These are phyloP conservation scores for Drosophila diplacantha DNA, from an alignment of 2,888 invertebrate species.

Conservation along the genomic window DNA sequence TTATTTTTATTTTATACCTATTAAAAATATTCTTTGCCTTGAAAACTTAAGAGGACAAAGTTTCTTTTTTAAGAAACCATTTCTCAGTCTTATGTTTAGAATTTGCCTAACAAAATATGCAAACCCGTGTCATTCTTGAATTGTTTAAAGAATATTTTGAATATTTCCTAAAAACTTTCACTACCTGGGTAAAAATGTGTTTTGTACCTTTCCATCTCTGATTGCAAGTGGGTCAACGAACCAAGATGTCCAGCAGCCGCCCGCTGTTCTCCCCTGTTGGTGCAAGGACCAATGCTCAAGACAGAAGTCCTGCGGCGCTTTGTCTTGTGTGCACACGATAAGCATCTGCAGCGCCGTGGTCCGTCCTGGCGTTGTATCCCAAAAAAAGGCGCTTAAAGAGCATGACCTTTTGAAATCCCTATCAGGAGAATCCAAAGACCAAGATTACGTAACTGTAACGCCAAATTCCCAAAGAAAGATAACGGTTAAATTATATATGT, in stretches of 20 bases:
- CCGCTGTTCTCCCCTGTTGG: slow-evolving; percentile 4
- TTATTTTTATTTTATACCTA: neutral
- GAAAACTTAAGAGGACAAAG: neutral
- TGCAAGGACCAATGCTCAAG: slow-evolving; percentile 25
- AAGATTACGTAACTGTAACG: neutral
- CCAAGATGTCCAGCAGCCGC: slow-evolving; percentile 25
- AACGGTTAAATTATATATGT: neutral
- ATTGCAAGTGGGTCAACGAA: slow-evolving; percentile 24
- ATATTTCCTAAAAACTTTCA: neutral
- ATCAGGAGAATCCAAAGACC: neutral
- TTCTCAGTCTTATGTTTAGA: neutral
- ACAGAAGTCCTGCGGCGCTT: slow-evolving; percentile 27
- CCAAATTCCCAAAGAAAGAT: neutral
- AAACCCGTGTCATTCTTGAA: too few relatives aligned
- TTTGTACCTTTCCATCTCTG: slow-evolving; percentile 7
- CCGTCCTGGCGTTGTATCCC: slow-evolving; percentile 4
- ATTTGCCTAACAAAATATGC: too few relatives aligned
- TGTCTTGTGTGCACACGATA: slow-evolving; percentile 20
- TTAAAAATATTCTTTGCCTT: neutral
- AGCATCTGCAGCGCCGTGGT: slow-evolving; percentile 31
- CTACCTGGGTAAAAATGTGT: neutral
- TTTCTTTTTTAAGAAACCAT: neutral
- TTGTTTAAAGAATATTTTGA: neutral
- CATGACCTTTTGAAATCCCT: neutral
- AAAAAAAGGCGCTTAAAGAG: slow-evolving; percentile 27